A percentile compares a stretch with the other conserved stretches of the same genome.
These are phyloP conservation scores for Lutjanus erythropterus DNA, from an alignment of 2,113 vertebrate species.

Conservation along the genomic window DNA sequence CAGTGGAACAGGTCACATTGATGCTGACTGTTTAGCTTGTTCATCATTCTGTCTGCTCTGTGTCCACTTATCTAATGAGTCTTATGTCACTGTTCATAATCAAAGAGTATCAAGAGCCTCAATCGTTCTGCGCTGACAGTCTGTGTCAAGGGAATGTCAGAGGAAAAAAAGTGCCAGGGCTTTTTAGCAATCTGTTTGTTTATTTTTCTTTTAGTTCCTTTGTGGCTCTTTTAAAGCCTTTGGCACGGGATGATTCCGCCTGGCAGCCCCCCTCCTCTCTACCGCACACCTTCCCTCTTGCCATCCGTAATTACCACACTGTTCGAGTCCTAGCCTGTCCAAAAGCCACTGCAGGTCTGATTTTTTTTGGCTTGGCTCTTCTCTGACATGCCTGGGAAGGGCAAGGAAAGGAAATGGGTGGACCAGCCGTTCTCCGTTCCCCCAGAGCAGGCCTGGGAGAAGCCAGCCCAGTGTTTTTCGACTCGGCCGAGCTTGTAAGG, in stretches of 20 bases:
- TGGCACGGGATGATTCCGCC: slow-evolving; percentile 78
- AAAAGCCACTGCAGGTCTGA: slow-evolving; percentile 84
- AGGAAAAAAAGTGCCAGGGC: slow-evolving; percentile 42
- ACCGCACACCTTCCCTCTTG: slow-evolving; percentile 74
- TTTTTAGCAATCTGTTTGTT: slow-evolving; percentile 77
- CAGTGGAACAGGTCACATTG: background rate
- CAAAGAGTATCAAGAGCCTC: slow-evolving; percentile 33
- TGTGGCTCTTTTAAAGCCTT: slow-evolving; percentile 79
- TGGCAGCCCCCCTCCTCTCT: slow-evolving; percentile 70
- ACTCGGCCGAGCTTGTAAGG: slow-evolving; percentile 79
- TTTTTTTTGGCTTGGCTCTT: slow-evolving; percentile 89
- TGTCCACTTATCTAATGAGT: slow-evolving; percentile 11
- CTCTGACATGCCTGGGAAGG: slow-evolving; percentile 94
- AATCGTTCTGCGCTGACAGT: slow-evolving; percentile 48
- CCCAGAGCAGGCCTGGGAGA: slow-evolving; percentile 80
- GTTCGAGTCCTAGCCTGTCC: slow-evolving; percentile 84
- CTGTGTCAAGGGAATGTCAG: slow-evolving; percentile 64
- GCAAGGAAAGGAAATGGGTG: slow-evolving; percentile 96
- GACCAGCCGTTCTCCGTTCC: slow-evolving; percentile 86
- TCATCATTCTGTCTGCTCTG: slow-evolving; percentile 19
- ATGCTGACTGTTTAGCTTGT: slow-evolving; percentile 13
- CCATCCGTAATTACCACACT: slow-evolving; percentile 80
- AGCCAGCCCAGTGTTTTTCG: slow-evolving; percentile 83
- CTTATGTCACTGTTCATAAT: slow-evolving; percentile 47
- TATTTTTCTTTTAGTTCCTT: slow-evolving; percentile 79